phyloP scores from a whole-genome alignment of 2,113 vertebrate species.

The Pimephales promelas region DNA sequence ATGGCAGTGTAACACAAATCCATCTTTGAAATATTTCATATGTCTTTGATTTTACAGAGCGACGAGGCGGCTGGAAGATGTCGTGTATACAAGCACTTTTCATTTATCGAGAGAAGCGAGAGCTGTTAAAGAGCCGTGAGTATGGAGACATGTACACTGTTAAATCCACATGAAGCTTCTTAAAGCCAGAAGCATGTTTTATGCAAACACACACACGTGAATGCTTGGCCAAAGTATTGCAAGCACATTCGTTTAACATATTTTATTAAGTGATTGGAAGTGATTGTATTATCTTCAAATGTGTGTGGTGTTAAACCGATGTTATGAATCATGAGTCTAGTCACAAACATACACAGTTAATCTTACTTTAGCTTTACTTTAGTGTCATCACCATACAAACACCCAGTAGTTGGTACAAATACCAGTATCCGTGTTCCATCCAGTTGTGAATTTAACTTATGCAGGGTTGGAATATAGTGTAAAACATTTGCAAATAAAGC shows the following conservation, averaged over 20 bases:
- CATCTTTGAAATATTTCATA: background rate
- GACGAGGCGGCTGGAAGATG: conserved; percentile 74
- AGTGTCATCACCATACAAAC: background rate
- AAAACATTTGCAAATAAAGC: no score
- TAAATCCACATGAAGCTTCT: background rate
- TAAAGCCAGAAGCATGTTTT: background rate
- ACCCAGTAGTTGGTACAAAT: background rate
- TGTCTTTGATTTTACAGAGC: conserved; percentile 73
- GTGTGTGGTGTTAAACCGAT: background rate
- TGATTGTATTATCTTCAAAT: background rate
- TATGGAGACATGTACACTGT: background rate
- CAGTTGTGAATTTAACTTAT: no score
- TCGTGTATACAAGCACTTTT: conserved; percentile 86
- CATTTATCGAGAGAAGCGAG: conserved; percentile 84
- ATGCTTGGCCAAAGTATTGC: no score
- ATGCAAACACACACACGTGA: background rate
- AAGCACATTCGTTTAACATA: no score
- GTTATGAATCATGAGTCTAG: background rate
- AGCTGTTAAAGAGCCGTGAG: conserved; percentile 69
- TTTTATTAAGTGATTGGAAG: background rate
- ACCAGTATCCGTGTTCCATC: no score
- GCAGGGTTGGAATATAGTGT: no score
- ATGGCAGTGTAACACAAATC: background rate
- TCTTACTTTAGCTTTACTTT: background rate
- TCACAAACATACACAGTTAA: background rate